These are phyloP conservation scores for Geotrypetes seraphini DNA, from an alignment of 2,797 vertebrate genomes.

Conservation along the genomic window DNA sequence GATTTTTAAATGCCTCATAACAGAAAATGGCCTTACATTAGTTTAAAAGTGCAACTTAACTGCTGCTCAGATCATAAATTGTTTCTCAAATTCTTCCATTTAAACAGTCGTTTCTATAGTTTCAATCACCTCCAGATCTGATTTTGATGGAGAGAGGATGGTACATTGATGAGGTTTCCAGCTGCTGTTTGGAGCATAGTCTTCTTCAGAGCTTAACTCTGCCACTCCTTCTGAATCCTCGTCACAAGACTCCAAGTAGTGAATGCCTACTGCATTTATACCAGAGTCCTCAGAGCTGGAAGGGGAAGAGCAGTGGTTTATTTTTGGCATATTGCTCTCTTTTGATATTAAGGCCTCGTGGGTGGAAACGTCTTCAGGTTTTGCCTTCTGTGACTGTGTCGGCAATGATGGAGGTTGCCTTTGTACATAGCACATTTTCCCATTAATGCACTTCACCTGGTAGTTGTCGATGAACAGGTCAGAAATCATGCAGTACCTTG, in stretches of 20 bases:
- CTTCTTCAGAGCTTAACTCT: constrained; percentile 66
- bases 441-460: constrained; percentile 91
- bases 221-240: constrained; percentile 73
- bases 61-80: constrained; percentile 34
- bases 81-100: too few species aligned
- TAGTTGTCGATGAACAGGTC: constrained; percentile 94
- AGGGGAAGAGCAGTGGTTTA: constrained; percentile 87
- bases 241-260: constrained; percentile 85
- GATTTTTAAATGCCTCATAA: constrained; percentile 28
- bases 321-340: constrained; percentile 73
- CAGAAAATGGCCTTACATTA: constrained; percentile 27
- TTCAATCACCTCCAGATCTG: constrained; percentile 91
- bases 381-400: constrained; percentile 21
- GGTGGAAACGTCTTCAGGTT: constrained; percentile 40
- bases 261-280: constrained; percentile 85
- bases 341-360: constrained; percentile 48
- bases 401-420: constrained; percentile 59
- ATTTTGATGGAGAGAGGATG: constrained; percentile 85
- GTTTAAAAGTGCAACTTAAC: constrained; percentile 33
- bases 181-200: constrained; percentile 81
- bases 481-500: constrained; percentile 84
- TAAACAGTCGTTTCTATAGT: constrained; percentile 97
- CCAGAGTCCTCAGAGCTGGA: constrained; percentile 95
- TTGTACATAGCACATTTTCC: constrained; percentile 97
- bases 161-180: constrained; percentile 88